A percentile compares a stretch with the other conserved stretches of the same genome.
Conservation (phyloP, 2,888 invertebrate species). For the Amblyteles armatorius region DNA sequence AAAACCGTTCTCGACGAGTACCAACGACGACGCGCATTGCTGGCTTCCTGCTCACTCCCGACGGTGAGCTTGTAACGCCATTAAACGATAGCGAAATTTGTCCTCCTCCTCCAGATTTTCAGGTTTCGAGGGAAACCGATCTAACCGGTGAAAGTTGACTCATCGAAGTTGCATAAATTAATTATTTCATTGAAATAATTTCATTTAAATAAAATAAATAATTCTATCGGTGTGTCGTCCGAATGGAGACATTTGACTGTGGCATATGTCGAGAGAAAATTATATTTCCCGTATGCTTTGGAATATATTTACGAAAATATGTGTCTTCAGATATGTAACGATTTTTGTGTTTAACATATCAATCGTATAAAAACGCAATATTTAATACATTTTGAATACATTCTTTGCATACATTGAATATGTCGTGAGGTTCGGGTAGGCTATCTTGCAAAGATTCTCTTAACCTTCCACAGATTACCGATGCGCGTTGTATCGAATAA, state of each 20-base stretch:
- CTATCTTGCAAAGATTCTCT: not conserved
- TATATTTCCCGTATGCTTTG: not conserved
- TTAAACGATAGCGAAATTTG: slow-evolving; percentile 48
- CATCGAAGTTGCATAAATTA: not conserved
- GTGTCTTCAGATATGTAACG: too few relatives aligned
- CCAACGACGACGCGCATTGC: not conserved
- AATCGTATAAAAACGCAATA: too few relatives aligned
- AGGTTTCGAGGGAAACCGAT: slow-evolving; percentile 24
- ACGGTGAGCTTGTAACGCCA: slow-evolving; percentile 25
- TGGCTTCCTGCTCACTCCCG: not conserved
- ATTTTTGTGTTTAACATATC: too few relatives aligned
- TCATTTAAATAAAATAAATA: not conserved
- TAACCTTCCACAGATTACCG: not conserved
- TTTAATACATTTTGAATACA: too few relatives aligned
- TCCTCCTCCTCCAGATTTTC: slow-evolving; percentile 6
- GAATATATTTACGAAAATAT: not conserved
- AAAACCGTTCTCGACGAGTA: slow-evolving; percentile 28
- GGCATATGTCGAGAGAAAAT: not conserved
- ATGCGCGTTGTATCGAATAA: not conserved
- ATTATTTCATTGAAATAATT: not conserved
- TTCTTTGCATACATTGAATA: too few relatives aligned
- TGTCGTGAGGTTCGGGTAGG: too few relatives aligned
- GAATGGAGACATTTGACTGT: not conserved
- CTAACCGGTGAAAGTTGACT: slow-evolving; percentile 4
- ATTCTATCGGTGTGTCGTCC: not conserved